Evolutionary conservation across 2,797 vertebrate genomes (phyloP).

Genomic region (Sebastes oblongus): DNA sequence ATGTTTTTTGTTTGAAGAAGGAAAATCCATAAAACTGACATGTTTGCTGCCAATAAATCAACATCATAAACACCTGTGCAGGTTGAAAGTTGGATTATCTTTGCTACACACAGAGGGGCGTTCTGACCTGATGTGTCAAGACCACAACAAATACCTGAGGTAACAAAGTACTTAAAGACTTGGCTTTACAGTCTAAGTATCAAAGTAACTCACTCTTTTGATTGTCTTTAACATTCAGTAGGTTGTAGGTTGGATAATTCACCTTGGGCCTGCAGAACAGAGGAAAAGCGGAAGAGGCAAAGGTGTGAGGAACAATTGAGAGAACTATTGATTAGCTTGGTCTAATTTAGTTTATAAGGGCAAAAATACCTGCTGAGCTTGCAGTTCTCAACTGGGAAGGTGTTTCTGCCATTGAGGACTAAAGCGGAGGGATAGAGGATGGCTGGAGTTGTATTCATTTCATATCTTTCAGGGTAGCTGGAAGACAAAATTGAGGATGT

Average conservation of each 20-base stretch:
- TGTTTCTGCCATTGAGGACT: conserved; percentile 66
- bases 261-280: conserved; percentile 71
- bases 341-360: conserved; percentile 16
- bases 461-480: conserved; percentile 65
- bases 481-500: conserved; percentile 7
- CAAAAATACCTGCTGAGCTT: conserved; percentile 74
- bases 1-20: conserved; percentile 16
- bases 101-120: background rate
- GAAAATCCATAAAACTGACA: conserved; percentile 7
- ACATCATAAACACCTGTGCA: conserved; percentile 22
- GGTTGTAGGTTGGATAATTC: conserved; percentile 59
- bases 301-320: conserved; percentile 13
- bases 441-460: conserved; percentile 59
- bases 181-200: background rate
- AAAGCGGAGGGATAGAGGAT: conserved; percentile 66
- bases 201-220: conserved; percentile 73
- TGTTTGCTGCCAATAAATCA: conserved; percentile 34
- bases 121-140: background rate
- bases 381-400: conserved; percentile 60
- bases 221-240: conserved; percentile 62
- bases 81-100: conserved; percentile 11
- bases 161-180: background rate
- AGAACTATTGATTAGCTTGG: conserved; percentile 11
- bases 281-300: background rate
- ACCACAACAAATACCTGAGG: conserved; percentile 16